Evolutionary conservation across 2,888 invertebrate genomes (phyloP).

Genomic region (Gisinianus flammeolus): DNA sequence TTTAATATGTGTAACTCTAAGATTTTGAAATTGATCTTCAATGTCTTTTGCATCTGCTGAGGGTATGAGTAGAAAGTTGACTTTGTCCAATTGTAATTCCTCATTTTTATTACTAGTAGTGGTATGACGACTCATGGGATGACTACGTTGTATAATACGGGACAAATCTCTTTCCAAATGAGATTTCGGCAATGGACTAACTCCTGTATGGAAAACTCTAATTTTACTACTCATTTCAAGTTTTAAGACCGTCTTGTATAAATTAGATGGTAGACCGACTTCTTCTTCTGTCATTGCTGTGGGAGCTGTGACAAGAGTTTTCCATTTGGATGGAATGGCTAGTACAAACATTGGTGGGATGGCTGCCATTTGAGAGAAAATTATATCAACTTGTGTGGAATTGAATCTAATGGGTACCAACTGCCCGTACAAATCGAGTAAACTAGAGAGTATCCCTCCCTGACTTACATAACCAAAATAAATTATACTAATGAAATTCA

Average conservation of each 20-base stretch:
- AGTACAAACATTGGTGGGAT: constrained; percentile 57
- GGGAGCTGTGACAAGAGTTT: constrained; percentile 45
- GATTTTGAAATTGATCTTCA: constrained; percentile 44
- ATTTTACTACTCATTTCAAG: constrained; percentile 55
- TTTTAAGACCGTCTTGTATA: constrained; percentile 55
- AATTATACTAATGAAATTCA: constrained; percentile 51
- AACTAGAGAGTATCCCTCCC: constrained; percentile 55
- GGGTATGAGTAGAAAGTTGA: constrained; percentile 53
- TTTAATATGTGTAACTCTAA: constrained; percentile 53
- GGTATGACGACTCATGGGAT: neutral
- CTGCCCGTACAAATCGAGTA: constrained; percentile 53
- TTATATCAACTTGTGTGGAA: constrained; percentile 56
- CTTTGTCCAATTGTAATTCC: constrained; percentile 37
- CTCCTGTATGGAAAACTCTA: constrained; percentile 57
- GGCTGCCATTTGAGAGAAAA: constrained; percentile 56
- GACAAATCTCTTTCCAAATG: constrained; percentile 54
- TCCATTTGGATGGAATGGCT: constrained; percentile 57
- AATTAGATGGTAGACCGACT: constrained; percentile 38
- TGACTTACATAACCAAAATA: constrained; percentile 55
- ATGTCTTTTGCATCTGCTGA: constrained; percentile 47
- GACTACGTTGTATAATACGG: constrained; percentile 42
- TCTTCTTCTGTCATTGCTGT: constrained; percentile 34
- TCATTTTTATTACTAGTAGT: neutral
- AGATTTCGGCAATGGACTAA: constrained; percentile 50
- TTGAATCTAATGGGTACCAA: constrained; percentile 55